Base-by-base conservation (phyloP, 2,113 vertebrate species). In the Strix aluco region DNA sequence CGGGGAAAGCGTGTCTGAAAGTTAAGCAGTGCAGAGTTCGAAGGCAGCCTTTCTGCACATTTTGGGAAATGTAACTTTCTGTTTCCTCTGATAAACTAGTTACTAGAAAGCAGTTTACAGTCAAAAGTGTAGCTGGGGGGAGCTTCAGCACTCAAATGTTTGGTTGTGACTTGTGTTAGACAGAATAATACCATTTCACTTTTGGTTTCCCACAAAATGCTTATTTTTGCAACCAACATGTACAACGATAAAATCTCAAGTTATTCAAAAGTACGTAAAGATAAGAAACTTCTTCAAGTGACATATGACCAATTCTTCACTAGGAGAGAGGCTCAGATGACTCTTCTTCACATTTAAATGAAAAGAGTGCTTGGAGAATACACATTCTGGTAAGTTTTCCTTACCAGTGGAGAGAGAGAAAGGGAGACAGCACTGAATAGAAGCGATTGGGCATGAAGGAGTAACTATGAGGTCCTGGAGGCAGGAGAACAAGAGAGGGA, bases 311-410 rank as follows among this genome's bases (percentile, higher is more conserved):
- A 87, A 49, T 92, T 89, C 67, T 95, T 91, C 17, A 1, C 80
- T 27, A 70, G 30, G 42, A 89, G 30, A 89, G 82, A 75, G 66
- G 52, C 47, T 92, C 71, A 55, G 84, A 88, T 70, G 74, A 74
- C 74, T 95, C 81, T 95, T 94, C 92, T 96, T 94, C 93, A 74
- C 57, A 91, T 95, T 94, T 88, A 88, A 95, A 96, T 95, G 54
- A 91, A 88, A 95, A 94, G 63, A 82, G 58, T 70, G 62, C 74
- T 85, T 77, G 83, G 57, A 87, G 93, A 97, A 88, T 94, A 81
- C 14, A 9, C 90, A 92, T 94, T 93, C 84, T 92, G 70, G n/a
- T 93, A 73, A 86, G 94, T 94, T 97, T 97, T 97, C 94, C 93
- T 93, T 97, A 80, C 59, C 82, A 79, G 62, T 57, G 86, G 80